Conservation (phyloP, 2,797 vertebrate species). For the Eulemur albifrons region DNA sequence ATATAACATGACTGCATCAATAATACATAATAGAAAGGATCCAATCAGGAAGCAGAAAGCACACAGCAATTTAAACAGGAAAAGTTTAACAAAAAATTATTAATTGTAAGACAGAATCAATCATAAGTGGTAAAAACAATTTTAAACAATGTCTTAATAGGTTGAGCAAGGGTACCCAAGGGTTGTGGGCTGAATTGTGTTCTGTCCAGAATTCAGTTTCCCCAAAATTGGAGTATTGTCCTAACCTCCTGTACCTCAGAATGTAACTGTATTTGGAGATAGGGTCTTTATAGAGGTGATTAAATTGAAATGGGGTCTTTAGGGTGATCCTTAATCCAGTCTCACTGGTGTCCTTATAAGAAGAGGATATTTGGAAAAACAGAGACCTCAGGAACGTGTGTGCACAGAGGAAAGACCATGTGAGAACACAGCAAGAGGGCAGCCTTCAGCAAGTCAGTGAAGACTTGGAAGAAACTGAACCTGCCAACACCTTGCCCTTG, state of each 20-base stretch:
- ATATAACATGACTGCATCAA: neutral
- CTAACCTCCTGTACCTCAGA: neutral
- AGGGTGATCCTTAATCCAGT: neutral
- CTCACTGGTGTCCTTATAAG: neutral
- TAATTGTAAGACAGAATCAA: neutral
- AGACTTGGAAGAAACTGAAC: neutral
- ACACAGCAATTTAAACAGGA: neutral
- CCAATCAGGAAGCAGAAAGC: neutral
- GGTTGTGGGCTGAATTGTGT: neutral
- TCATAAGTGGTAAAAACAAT: neutral
- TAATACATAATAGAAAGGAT: neutral
- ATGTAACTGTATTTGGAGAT: neutral
- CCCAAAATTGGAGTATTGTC: neutral
- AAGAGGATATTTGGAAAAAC: neutral
- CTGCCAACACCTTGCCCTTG: neutral
- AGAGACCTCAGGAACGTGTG: fast-evolving
- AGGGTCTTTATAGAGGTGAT: neutral
- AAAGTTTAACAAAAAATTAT: neutral
- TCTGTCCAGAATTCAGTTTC: neutral
- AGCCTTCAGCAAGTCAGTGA: neutral
- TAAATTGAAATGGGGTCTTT: neutral
- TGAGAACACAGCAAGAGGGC: neutral
- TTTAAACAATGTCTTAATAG: neutral
- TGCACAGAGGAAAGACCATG: too few relatives aligned
- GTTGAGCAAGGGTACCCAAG: neutral